Percentiles rank a stretch among this genome's conserved stretches.
Evolutionary conservation across 2,797 vertebrate genomes (phyloP).

Genomic region (Danio jaintianensis): DNA sequence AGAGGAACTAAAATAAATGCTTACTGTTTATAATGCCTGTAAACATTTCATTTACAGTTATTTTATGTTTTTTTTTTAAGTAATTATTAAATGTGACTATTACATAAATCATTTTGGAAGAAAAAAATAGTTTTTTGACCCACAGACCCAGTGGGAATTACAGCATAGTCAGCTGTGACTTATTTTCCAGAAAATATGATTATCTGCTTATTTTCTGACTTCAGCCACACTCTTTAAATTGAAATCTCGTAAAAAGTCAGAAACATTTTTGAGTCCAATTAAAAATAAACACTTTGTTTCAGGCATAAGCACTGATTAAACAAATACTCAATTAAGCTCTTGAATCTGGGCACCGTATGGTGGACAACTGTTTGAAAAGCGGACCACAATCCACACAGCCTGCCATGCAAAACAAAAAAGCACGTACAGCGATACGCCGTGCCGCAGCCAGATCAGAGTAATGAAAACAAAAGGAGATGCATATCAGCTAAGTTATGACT

Average conservation of each 20-base stretch:
- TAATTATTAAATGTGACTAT: neutral
- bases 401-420: slow-evolving; percentile 49
- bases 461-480: slow-evolving; percentile 33
- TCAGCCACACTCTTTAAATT: neutral
- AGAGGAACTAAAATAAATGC: neutral
- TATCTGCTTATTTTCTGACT: slow-evolving; percentile 1
- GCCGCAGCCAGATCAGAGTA: slow-evolving; percentile 33
- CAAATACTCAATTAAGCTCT: slow-evolving; percentile 44
- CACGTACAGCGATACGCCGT: slow-evolving; percentile 6
- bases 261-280: neutral
- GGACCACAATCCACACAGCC: slow-evolving; percentile 1
- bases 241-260: neutral
- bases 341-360: slow-evolving; percentile 15
- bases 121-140: too few species aligned
- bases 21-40: neutral
- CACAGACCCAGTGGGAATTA: neutral
- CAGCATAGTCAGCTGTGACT: neutral
- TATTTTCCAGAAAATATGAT: neutral
- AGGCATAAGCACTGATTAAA: slow-evolving; percentile 26
- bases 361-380: slow-evolving; percentile 40
- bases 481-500: slow-evolving; percentile 26
- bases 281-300: slow-evolving; percentile 32
- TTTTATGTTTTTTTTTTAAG: neutral
- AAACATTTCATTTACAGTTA: neutral
- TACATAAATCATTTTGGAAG: too few species aligned